A percentile compares a stretch with the other conserved stretches of the same genome.
Conservation (phyloP, 2,113 vertebrate species). For the Rallus limicola region DNA sequence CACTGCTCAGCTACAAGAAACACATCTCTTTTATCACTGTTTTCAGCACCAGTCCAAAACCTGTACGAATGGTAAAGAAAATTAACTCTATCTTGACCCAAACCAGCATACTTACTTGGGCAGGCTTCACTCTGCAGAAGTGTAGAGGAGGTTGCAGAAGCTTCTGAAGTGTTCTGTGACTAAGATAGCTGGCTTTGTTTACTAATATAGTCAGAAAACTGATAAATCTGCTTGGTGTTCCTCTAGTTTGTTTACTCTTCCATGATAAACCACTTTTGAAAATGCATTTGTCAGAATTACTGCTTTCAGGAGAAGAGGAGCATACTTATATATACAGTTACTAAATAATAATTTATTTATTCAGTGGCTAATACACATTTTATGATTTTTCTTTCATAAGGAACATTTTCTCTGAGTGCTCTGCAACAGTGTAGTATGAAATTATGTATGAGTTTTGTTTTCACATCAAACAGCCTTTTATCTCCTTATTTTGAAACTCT, state of each 20-base stretch:
- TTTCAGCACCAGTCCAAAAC: too few relatives aligned
- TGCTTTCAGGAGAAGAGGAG: neutral
- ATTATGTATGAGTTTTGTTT: neutral
- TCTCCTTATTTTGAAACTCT: neutral
- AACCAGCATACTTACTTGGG: neutral
- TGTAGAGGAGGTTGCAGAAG: neutral
- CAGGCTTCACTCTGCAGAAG: neutral
- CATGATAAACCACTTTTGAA: neutral
- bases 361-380: neutral
- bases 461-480: neutral
- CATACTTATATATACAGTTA: neutral
- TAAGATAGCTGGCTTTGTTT: neutral
- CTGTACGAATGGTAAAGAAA: too few relatives aligned
- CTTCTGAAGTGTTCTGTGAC: fast-evolving
- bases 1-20: too few relatives aligned
- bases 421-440: neutral
- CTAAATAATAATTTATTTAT: neutral
- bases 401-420: neutral
- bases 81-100: too few relatives aligned
- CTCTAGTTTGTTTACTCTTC: neutral
- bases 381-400: neutral
- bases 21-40: too few relatives aligned
- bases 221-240: neutral
- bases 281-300: neutral
- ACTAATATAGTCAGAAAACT: neutral